These are phyloP conservation scores for Frieseomelitta varia DNA, from an alignment of 1,140 invertebrate species.

Conservation along the genomic window DNA sequence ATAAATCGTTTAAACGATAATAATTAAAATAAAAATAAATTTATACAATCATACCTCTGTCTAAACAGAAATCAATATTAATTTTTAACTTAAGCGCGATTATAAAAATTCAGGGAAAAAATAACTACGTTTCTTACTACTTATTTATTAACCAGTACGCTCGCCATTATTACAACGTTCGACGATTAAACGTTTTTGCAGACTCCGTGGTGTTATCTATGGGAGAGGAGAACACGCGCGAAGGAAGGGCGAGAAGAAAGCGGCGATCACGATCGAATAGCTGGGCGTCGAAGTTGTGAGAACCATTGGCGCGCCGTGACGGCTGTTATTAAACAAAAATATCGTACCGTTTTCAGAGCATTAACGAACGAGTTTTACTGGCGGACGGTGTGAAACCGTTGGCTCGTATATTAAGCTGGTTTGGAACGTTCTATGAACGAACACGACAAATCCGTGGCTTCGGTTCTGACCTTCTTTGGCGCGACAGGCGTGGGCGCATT, in stretches of 20 bases:
- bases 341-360: conserved; percentile 40
- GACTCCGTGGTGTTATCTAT: not conserved
- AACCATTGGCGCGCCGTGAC: not conserved
- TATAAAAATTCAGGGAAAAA: not conserved
- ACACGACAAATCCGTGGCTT: conserved; percentile 62
- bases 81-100: not conserved
- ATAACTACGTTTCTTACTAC: no score
- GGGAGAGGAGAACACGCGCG: not conserved
- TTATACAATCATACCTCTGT: no score
- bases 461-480: conserved; percentile 64
- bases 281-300: conserved; percentile 2
- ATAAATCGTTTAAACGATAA: no score
- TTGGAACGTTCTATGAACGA: conserved; percentile 45
- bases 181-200: not conserved
- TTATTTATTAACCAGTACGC: no score
- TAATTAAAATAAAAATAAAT: no score
- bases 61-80: no score
- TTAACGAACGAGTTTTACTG: conserved; percentile 44
- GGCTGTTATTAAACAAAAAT: conserved; percentile 37
- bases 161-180: not conserved
- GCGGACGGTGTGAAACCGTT: conserved; percentile 5
- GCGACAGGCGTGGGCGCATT: conserved; percentile 62
- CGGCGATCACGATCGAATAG: not conserved
- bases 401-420: conserved; percentile 39
- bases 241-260: conserved; percentile 32